These are phyloP conservation scores for Rousettus madagascariensis DNA, from an alignment of 2,797 vertebrate genomes.

Conservation along the genomic window DNA sequence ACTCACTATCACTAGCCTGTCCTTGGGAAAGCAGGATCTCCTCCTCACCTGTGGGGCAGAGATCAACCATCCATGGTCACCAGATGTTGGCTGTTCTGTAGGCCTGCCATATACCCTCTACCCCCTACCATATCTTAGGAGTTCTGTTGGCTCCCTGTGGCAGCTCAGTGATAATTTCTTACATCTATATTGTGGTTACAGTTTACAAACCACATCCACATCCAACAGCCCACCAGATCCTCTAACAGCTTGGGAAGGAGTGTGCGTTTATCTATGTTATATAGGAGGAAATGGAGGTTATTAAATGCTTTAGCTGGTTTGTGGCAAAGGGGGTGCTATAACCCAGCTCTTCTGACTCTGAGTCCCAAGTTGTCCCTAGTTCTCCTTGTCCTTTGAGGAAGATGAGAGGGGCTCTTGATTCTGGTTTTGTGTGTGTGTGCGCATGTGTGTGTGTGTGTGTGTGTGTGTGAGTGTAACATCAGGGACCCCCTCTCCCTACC, in stretches of 20 bases:
- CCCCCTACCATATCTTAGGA: not conserved
- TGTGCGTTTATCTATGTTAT: not conserved
- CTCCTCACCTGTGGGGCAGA: not conserved
- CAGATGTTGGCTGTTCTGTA: not conserved
- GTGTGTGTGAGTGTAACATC: not conserved
- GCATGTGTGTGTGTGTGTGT: not conserved
- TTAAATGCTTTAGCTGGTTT: not conserved
- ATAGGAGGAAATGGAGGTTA: not conserved
- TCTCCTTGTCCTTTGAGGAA: not conserved
- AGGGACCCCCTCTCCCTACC: not conserved
- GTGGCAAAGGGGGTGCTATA: constrained; percentile 29
- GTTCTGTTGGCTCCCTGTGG: not conserved
- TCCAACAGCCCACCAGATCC: not conserved
- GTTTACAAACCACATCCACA: not conserved
- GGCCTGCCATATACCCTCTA: not conserved
- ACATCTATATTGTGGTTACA: not conserved
- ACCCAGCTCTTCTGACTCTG: not conserved
- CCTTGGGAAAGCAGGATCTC: not conserved
- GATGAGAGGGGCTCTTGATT: not conserved
- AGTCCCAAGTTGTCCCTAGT: not conserved
- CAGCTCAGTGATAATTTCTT: not conserved
- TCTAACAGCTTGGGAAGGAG: not conserved
- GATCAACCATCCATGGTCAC: not conserved
- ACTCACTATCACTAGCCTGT: not conserved
- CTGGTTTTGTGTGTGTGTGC: not conserved